Conservation (phyloP, 37 sponge, comb jelly and placozoan genomes). For the Chondrilla cf. caribensis region DNA sequence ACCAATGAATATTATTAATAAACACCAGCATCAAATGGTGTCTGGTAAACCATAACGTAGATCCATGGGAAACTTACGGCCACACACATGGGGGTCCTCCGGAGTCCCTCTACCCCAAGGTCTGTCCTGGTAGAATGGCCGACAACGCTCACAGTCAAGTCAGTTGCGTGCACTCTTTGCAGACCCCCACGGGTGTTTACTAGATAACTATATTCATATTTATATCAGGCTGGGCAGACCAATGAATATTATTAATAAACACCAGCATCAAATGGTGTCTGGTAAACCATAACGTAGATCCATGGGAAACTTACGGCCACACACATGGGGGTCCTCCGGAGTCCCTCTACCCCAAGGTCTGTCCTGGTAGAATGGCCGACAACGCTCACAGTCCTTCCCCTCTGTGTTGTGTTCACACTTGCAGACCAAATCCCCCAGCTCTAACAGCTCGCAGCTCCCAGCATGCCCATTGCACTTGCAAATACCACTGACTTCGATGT, state of each 20-base stretch:
- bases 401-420: slow-evolving; percentile 44
- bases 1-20: too few relatives aligned
- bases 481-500: slow-evolving; percentile 45
- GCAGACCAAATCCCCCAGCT: neutral
- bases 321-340: neutral
- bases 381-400: slow-evolving; percentile 35
- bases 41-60: too few relatives aligned
- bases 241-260: too few relatives aligned
- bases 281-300: too few relatives aligned
- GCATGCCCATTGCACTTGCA: slow-evolving; percentile 83
- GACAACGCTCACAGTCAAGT: slow-evolving; percentile 44
- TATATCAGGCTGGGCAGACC: too few relatives aligned
- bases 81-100: slow-evolving; percentile 11
- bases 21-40: too few relatives aligned
- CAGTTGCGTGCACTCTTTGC: too few relatives aligned
- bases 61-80: slow-evolving; percentile 28
- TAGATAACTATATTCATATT: too few relatives aligned
- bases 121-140: slow-evolving; percentile 24
- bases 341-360: slow-evolving; percentile 33
- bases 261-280: too few relatives aligned
- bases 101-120: slow-evolving; percentile 33
- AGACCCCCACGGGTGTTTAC: too few relatives aligned
- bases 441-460: slow-evolving; percentile 14
- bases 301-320: slow-evolving; percentile 31
- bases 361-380: slow-evolving; percentile 33